Percentiles rank a stretch among this genome's conserved stretches.
Conservation (phyloP, 2,797 vertebrate genomes). For the Gobio occitaniae region DNA sequence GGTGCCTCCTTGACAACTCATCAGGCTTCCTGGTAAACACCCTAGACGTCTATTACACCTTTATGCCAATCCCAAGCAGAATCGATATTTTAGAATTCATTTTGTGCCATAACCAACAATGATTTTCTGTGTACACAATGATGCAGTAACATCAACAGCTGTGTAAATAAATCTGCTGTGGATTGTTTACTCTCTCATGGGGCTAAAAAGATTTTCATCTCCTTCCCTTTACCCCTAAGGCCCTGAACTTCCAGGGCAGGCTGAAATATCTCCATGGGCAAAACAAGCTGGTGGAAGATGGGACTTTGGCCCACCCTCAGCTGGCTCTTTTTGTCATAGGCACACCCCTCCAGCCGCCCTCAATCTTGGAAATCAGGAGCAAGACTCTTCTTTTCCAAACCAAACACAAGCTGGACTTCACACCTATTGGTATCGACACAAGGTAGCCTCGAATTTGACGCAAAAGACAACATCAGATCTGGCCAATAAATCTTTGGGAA, state of each 20-base stretch:
- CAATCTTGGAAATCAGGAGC: conserved; percentile 82
- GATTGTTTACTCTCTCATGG: neutral
- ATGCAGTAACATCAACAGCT: neutral
- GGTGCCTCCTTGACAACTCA: conserved; percentile 87
- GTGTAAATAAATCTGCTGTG: conserved; percentile 22
- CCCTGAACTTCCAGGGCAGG: conserved; percentile 80
- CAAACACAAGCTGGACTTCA: conserved; percentile 89
- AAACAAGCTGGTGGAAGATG: conserved; percentile 67
- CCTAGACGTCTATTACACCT: neutral
- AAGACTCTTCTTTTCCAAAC: conserved; percentile 85
- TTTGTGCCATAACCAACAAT: neutral
- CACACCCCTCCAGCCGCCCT: conserved; percentile 78
- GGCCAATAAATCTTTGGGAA: neutral
- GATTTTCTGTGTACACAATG: neutral
- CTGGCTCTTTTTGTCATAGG: conserved; percentile 82
- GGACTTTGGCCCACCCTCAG: conserved; percentile 68
- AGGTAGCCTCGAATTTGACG: conserved; percentile 66
- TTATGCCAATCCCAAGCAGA: neutral
- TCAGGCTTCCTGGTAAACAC: conserved; percentile 84
- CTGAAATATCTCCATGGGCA: conserved; percentile 82
- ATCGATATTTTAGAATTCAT: neutral
- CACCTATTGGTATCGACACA: conserved; percentile 79
- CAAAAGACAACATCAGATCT: neutral
- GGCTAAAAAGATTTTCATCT: neutral
- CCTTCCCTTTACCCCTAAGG: conserved; percentile 66